These are phyloP conservation scores for Machimus atricapillus DNA, from an alignment of 2,888 invertebrate species.

Conservation along the genomic window DNA sequence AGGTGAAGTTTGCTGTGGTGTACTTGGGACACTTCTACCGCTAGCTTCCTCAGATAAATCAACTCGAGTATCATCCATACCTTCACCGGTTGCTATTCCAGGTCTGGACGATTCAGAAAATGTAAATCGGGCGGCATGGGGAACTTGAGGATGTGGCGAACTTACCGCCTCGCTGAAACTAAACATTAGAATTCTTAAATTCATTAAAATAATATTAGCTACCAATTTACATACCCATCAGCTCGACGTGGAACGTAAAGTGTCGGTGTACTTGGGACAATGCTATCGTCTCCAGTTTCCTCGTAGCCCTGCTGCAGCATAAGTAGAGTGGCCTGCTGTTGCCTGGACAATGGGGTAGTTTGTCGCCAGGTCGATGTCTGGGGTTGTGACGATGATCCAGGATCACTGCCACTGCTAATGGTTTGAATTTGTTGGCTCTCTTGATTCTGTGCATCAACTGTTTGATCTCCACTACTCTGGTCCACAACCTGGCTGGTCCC, in stretches of 20 bases:
- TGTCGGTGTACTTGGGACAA: constrained; percentile 90
- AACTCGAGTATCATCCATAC: constrained; percentile 78
- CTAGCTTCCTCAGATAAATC: constrained; percentile 62
- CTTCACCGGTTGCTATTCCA: constrained; percentile 63
- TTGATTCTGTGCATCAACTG: constrained; percentile 53
- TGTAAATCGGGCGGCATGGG: constrained; percentile 69
- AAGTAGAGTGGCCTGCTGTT: constrained; percentile 55
- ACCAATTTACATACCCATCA: constrained; percentile 67
- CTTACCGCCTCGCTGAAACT: constrained; percentile 89
- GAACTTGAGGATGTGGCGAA: constrained; percentile 84
- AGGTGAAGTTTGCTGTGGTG: constrained; percentile 71
- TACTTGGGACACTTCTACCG: constrained; percentile 70
- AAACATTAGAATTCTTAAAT: constrained; percentile 4
- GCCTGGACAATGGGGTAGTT: constrained; percentile 54
- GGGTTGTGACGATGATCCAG: constrained; percentile 53
- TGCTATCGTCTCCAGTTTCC: constrained; percentile 69
- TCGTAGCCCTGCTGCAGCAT: constrained; percentile 54
- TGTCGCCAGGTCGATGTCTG: constrained; percentile 54
- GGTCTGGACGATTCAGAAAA: constrained; percentile 65
- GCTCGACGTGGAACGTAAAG: constrained; percentile 80
- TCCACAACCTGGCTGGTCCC: constrained; percentile 53
- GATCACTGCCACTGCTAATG: constrained; percentile 78
- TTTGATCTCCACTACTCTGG: constrained; percentile 52
- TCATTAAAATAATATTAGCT: constrained; percentile 46
- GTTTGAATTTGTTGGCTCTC: constrained; percentile 71